Percentiles rank a stretch among this genome's conserved stretches.
Evolutionary conservation across 1,140 invertebrate species (phyloP).

Genomic region (Prorops nasuta): DNA sequence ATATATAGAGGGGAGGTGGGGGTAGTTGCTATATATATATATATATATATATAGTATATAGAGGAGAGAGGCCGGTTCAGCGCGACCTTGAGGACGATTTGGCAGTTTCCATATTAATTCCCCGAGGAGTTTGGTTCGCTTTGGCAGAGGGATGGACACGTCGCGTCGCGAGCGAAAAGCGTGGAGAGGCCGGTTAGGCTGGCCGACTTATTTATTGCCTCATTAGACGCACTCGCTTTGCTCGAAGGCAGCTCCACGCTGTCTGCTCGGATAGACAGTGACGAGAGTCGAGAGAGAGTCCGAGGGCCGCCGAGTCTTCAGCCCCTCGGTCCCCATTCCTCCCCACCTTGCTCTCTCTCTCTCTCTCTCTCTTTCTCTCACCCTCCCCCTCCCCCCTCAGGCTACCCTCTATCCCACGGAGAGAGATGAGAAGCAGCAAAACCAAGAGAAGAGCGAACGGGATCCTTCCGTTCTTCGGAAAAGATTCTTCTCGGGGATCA

Average conservation of each 20-base stretch:
- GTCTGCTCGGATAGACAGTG: constrained; percentile 58
- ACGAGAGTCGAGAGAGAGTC: constrained; percentile 37
- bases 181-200: constrained; percentile 55
- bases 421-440: too few relatives aligned
- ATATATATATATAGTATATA: too few relatives aligned
- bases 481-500: too few relatives aligned
- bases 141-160: neutral
- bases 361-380: neutral
- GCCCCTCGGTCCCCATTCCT: neutral
- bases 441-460: too few relatives aligned
- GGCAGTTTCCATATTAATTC: too few relatives aligned
- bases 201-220: constrained; percentile 58
- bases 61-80: too few relatives aligned
- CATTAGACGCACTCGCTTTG: constrained; percentile 58
- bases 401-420: too few relatives aligned
- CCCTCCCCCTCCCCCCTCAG: neutral
- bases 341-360: neutral
- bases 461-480: too few relatives aligned
- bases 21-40: constrained; percentile 9
- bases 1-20: neutral
- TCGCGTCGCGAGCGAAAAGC: neutral
- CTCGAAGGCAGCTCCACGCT: constrained; percentile 55
- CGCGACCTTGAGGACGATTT: too few relatives aligned
- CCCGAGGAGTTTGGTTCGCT: too few relatives aligned
- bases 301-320: neutral